Base-by-base conservation (phyloP, 53 echinoderm and acorn worm species). In the Apostichopus leukothele region DNA sequence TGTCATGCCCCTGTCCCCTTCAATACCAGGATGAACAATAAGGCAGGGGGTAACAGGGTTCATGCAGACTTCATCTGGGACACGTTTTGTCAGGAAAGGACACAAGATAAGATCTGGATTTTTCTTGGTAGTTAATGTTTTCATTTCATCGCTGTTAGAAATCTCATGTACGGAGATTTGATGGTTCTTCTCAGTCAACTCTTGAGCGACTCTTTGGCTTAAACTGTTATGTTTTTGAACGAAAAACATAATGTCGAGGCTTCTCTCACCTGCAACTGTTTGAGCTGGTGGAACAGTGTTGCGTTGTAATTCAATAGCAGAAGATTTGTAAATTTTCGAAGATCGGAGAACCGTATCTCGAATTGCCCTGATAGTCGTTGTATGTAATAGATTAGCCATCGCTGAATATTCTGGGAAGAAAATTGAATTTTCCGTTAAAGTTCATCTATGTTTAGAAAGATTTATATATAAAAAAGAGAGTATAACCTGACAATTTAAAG, bases 131-230 rank as follows among this genome's bases (percentile, higher is more conserved):
- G 77, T 52, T 76, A 76, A 39, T 52, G 77, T 26, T 27, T 12
- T 12, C 77, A 76, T 76, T 51, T 76, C 50, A 51, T 76, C 16
- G 13, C 50, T 39, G 39, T 52, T 39, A 12, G 77, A 26, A 52
- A 76, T 52, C 16, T 76, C 77, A 13, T 76, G 77, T 9, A 76
- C 77, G 12, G 50, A 39, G 7, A 76, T 52, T 39, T 16, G 16
- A 52, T 76, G 77, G 50, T 76, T 76, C 50, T 14, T 76, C 16
- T 27, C 50, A 26, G 50, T 14, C 77, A 76, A 21, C 39, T 76
- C 77, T 76, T 76, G 77, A 52, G 77, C 77, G 12, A 76, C 10
- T 39, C 77, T 16, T 76, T 76, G 77, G 50, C 77, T 76, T 39
- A 76, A 52, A 76, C 77, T 16, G 50, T 76, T 76, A 26, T 76